These are phyloP conservation scores for Solea senegalensis DNA, from an alignment of 2,113 vertebrate species.

Conservation along the genomic window DNA sequence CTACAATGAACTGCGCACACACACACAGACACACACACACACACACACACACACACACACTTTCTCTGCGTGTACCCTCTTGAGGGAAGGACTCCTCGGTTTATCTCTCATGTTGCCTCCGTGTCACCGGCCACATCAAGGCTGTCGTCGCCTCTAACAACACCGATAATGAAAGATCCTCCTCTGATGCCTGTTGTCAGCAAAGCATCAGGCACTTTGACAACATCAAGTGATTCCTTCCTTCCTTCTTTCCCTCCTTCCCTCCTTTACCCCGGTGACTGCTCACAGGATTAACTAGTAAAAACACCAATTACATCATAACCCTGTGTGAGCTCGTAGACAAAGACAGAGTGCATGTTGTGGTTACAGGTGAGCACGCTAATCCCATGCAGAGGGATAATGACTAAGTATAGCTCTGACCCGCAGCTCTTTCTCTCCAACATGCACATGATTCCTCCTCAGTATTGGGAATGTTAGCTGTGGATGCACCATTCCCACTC, in stretches of 20 bases:
- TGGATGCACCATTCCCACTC: background rate
- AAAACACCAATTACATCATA: conserved; percentile 44
- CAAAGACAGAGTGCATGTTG: background rate
- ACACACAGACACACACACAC: conserved; percentile 6
- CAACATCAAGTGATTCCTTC: conserved; percentile 7
- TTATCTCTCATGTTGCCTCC: conserved; percentile 53
- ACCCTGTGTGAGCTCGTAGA: background rate
- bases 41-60: conserved; percentile 11
- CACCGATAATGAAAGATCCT: background rate
- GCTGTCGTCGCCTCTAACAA: background rate
- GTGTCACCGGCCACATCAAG: conserved; percentile 5
- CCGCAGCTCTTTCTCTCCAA: background rate
- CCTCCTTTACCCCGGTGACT: background rate
- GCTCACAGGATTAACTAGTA: conserved; percentile 40
- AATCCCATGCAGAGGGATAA: conserved; percentile 69
- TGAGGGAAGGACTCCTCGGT: conserved; percentile 35
- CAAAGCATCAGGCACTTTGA: background rate
- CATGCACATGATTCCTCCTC: background rate
- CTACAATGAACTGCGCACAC: background rate
- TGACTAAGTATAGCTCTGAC: conserved; percentile 63
- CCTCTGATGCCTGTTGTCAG: background rate
- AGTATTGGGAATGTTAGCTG: background rate
- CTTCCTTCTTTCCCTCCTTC: background rate
- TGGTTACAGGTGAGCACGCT: conserved; percentile 57
- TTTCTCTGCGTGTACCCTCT: conserved; percentile 38